Percentiles rank a stretch among this genome's conserved stretches.
These are phyloP conservation scores for Diadophis punctatus DNA, from an alignment of 2,113 vertebrate genomes.

Conservation along the genomic window DNA sequence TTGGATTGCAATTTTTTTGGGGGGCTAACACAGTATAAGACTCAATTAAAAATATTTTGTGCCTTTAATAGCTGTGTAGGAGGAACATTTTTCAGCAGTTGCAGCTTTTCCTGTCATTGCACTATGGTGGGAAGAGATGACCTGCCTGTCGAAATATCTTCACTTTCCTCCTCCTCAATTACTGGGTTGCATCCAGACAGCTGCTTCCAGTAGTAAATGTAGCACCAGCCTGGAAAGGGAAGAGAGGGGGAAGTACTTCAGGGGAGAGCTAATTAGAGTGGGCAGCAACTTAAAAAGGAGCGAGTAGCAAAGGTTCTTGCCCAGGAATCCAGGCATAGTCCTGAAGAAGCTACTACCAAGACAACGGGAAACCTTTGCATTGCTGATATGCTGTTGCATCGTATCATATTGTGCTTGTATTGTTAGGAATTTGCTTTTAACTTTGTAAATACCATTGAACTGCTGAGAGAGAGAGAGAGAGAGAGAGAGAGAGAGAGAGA, in stretches of 20 bases:
- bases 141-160: not conserved
- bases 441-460: not conserved
- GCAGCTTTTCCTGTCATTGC: slow-evolving; percentile 1
- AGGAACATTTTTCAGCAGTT: not conserved
- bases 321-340: not conserved
- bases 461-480: not conserved
- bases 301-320: not conserved
- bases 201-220: not conserved
- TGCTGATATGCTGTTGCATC: not conserved
- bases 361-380: not conserved
- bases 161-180: slow-evolving; percentile 7
- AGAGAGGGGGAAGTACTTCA: not conserved
- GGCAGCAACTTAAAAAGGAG: not conserved
- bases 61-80: slow-evolving; percentile 11
- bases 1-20: not conserved
- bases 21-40: not conserved
- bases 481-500: not conserved
- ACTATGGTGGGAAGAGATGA: not conserved
- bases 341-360: not conserved
- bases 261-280: not conserved
- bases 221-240: not conserved
- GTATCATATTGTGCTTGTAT: not conserved
- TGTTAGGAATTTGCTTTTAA: not conserved
- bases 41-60: not conserved
- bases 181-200: not conserved